These are phyloP conservation scores for honey bee (Apis mellifera) DNA, from an alignment of 1,140 invertebrate species.

Conservation along the genomic window DNA sequence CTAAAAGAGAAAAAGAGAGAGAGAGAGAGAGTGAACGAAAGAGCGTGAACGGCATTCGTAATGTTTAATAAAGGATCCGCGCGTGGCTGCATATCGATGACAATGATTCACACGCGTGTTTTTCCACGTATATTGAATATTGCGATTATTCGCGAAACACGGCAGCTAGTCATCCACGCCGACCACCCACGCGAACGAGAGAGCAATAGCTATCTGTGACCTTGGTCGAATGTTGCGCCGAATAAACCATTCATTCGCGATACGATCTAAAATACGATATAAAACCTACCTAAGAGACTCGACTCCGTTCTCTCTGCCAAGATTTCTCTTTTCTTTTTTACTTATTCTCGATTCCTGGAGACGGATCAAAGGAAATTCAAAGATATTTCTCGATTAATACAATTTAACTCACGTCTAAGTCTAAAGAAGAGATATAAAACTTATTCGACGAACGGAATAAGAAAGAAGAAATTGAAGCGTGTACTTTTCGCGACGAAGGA, in stretches of 20 bases:
- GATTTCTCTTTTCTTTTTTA: neutral
- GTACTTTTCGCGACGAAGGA: constrained; percentile 45
- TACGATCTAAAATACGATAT: neutral
- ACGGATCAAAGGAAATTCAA: neutral
- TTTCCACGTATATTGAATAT: constrained; percentile 1
- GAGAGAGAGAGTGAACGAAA: neutral
- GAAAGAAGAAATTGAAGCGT: neutral
- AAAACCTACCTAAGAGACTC: neutral
- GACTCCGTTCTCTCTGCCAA: neutral
- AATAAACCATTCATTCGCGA: neutral
- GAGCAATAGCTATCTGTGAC: neutral
- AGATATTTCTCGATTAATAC: constrained; percentile 30
- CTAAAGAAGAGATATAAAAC: neutral
- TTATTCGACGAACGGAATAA: neutral
- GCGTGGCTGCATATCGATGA: constrained; percentile 60
- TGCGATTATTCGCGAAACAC: constrained; percentile 30
- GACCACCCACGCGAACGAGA: constrained; percentile 24
- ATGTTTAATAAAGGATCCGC: constrained; percentile 53
- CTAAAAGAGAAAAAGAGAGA: neutral
- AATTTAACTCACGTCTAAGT: neutral
- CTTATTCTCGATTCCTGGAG: no score
- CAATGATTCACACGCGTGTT: constrained; percentile 55
- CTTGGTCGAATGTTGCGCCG: neutral
- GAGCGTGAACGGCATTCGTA: constrained; percentile 46
- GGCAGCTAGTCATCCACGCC: neutral